These are phyloP conservation scores for Oreotrochilus melanogaster DNA, from an alignment of 2,113 vertebrate species.

Conservation along the genomic window DNA sequence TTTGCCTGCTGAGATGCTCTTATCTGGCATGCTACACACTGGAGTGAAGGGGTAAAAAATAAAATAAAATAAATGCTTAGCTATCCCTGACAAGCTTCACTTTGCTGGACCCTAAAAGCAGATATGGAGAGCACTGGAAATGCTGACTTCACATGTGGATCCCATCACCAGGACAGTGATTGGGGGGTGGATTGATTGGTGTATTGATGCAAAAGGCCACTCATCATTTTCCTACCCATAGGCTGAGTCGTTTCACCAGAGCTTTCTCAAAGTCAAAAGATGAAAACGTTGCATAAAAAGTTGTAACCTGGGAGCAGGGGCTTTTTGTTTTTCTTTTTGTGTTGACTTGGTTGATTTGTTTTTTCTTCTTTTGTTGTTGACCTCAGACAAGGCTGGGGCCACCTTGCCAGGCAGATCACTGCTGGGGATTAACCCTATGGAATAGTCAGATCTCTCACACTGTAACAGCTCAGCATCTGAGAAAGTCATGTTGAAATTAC, in stretches of 20 bases:
- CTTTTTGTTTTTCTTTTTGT: background rate
- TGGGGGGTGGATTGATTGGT: constrained; percentile 53
- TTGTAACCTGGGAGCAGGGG: background rate
- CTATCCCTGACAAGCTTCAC: background rate
- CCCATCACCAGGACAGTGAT: background rate
- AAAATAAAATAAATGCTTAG: background rate
- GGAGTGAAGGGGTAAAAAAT: background rate
- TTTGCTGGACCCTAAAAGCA: background rate
- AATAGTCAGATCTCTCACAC: background rate
- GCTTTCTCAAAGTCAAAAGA: constrained; percentile 46
- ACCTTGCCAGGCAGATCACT: constrained; percentile 27
- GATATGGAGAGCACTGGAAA: background rate
- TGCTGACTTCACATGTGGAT: constrained; percentile 37
- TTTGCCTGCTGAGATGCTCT: background rate
- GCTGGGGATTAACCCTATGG: background rate
- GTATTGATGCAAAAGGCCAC: constrained; percentile 44
- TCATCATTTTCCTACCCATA: constrained; percentile 64
- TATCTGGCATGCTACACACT: fast-evolving
- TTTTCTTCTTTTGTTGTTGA: background rate
- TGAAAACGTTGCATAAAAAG: background rate
- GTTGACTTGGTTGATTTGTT: background rate
- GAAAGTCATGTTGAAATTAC: background rate
- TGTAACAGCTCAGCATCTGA: background rate
- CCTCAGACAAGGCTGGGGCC: constrained; percentile 1
- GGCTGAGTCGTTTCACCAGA: constrained; percentile 48